phyloP scores from a whole-genome alignment of 2,113 vertebrate genomes.

The Rynchops niger region DNA sequence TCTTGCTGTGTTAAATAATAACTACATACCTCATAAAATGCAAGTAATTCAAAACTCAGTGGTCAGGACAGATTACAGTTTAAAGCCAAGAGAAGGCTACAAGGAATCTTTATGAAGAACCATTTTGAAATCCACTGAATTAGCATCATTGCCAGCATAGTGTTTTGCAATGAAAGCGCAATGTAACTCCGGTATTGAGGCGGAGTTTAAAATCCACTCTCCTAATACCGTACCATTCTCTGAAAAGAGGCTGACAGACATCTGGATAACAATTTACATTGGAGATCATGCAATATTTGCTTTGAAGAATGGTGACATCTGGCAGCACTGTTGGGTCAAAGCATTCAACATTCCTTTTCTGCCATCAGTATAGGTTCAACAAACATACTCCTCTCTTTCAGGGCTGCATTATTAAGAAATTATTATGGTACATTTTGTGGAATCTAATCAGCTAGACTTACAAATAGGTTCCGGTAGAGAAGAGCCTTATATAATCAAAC shows the following conservation, averaged over 20 bases:
- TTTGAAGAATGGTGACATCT: neutral
- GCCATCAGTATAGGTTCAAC: neutral
- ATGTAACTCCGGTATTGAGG: neutral
- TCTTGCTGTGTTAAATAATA: neutral
- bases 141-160: neutral
- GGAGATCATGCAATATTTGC: conserved; percentile 30
- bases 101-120: neutral
- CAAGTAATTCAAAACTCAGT: neutral
- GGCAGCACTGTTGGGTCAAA: neutral
- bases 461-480: too few relatives aligned
- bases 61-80: neutral
- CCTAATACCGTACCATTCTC: neutral
- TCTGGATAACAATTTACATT: neutral
- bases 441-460: neutral
- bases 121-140: neutral
- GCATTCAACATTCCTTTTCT: neutral
- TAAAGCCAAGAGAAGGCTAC: neutral
- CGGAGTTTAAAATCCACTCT: neutral
- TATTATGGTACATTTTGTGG: neutral
- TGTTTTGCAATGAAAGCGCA: neutral
- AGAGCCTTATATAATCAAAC: too few relatives aligned
- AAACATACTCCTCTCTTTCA: neutral
- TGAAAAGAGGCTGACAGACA: neutral
- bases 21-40: neutral
- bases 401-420: neutral